Evolutionary conservation across 2,888 invertebrate species (phyloP), one percentile per base, ranked within the genome.

Genomic region (Torymus aiolomorphi): DNA sequence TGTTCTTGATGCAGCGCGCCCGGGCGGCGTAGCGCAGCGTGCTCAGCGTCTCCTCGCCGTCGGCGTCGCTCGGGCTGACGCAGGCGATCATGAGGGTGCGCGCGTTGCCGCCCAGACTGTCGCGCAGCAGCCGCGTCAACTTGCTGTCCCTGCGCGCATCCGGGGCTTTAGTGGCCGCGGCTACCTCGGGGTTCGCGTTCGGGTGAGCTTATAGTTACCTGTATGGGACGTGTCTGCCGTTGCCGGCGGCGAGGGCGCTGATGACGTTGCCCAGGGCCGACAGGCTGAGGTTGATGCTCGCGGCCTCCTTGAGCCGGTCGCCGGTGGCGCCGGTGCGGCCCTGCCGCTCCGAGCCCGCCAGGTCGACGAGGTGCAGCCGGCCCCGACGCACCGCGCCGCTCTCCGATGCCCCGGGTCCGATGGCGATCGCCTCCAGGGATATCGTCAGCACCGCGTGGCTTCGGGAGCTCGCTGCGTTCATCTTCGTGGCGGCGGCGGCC

Each of bases 241-340:
- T 94, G 2, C 94, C 94, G 86, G 95, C 94, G 0, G 95, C 97
- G 73, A 97, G 90, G 0, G 97, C 96, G 0, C 96, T 96, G 83
- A 97, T 97, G 0, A 97, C 97, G 89, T 97, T 97, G 2, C 96
- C 97, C 67, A 97, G 91, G 0, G 97, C 97, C 13, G 96, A 96
- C 49, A 97, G 91, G 0, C 96, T 96, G 70, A 97, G 90, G 91
- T 97, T 97, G 79, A 97, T 97, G 91, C 97, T 97, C 0, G 96
- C 96, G 0, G 97, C 97, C 90, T 97, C 97, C 86, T 95, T 96
- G 49, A 97, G 91, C 14, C 97, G 91, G 82, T 96, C 96, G 0
- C 97, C 97, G 10, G 95, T 94, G 0, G 97, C 96, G n/a, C 96
- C 96, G 85, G 93, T 93, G 89, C 97, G 96, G 2, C 94, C 93